These are phyloP conservation scores for Cygnus atratus DNA, from an alignment of 2,113 vertebrate species.

Conservation along the genomic window DNA sequence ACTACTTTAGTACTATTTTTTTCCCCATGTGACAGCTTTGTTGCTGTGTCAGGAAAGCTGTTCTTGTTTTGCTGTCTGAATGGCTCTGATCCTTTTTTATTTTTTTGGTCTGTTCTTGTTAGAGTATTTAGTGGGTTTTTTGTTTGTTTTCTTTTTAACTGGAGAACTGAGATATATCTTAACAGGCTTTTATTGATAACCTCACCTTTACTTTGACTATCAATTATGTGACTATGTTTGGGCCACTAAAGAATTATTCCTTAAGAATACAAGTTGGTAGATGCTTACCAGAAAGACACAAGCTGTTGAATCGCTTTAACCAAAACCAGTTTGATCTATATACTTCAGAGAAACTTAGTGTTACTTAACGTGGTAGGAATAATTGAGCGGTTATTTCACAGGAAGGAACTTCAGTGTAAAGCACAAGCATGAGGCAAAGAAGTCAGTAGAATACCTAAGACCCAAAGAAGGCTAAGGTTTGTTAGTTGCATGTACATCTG, in stretches of 20 bases:
- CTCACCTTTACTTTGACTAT: background rate
- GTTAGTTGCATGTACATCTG: rapidly evolving
- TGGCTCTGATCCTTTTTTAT: background rate
- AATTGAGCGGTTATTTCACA: background rate
- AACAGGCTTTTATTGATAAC: background rate
- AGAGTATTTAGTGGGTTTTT: background rate
- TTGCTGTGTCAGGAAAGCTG: background rate
- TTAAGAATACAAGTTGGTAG: no score
- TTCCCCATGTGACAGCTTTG: background rate
- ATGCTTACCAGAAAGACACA: background rate
- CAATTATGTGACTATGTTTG: background rate
- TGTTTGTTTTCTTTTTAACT: background rate
- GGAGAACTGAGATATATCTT: background rate
- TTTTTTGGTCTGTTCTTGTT: background rate
- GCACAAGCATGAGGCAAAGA: background rate
- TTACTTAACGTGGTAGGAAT: background rate
- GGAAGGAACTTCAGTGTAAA: background rate
- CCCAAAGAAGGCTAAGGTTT: background rate
- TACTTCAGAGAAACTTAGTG: background rate
- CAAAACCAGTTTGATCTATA: no score
- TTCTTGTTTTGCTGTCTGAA: background rate
- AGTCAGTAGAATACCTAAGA: background rate
- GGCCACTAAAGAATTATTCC: background rate
- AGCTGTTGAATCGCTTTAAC: background rate
- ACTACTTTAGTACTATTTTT: background rate